Evolutionary conservation across 2,888 invertebrate genomes (phyloP), one percentile per base, ranked within the genome.

Genomic region (Epistrophella euchroma): DNA sequence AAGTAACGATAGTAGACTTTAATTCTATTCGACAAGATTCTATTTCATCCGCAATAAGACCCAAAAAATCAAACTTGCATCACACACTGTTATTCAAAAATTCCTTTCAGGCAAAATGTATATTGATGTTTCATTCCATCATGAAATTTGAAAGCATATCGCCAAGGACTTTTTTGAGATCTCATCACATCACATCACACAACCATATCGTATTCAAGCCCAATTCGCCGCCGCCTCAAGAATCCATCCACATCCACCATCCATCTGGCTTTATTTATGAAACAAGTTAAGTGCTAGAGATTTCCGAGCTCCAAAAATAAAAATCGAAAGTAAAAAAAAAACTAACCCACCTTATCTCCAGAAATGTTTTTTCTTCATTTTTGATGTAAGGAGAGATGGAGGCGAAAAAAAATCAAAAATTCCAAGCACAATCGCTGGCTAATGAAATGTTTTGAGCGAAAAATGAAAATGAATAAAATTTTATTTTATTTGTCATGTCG

Each of bases 381-480:
- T 28, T 6, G 10, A 10, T 0, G 13, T 1, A 19, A 2, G 0
- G 11, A 11, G 19, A 2, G 22, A 4, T 15, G 32, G 37, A 17
- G 19, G 15, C 5, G 5, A n/a, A 22, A 35, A 58, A 70, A 58
- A 70, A 86, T 86, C 86, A 82, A 86, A 86, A 82, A 86, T 86
- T 86, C 86, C 82, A n/a, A 78, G 78, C 86, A 86, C 86, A 86
- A 86, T 86, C 86, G 82, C 86, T 78, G 82, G 82, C 86, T 86
- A 86, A 86, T 86, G 86, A 86, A 86, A 86, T 86, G 86, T 86
- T 86, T 86, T 86, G 82, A 81, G 86, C 86, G 86, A 86, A 86
- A 86, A 86, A 86, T 86, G 86, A 82, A 86, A 86, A 86, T 86
- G 86, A 86, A 86, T 86, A 86, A 86, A 86, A 86, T 86, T 86